A percentile compares a stretch with the other conserved stretches of the same genome.
Conservation (phyloP, 2,797 vertebrate species). For the Netta rufina region DNA sequence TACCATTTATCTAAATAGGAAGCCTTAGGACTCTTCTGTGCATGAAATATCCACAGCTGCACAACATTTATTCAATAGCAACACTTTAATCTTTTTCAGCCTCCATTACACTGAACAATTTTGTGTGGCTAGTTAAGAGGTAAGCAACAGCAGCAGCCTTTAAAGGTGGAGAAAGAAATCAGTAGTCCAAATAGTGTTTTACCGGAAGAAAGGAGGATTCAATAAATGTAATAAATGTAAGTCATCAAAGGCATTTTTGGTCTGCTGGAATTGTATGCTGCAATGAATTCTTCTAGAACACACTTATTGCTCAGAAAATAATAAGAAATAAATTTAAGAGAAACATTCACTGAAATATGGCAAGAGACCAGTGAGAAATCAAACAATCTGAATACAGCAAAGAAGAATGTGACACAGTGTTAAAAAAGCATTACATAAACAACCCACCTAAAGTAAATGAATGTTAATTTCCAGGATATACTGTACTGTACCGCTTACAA, state of each 20-base stretch:
- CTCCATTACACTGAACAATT: background rate
- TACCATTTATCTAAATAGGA: constrained; percentile 31
- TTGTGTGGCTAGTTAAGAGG: background rate
- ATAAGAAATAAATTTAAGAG: background rate
- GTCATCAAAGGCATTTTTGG: background rate
- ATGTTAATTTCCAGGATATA: background rate
- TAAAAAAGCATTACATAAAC: background rate
- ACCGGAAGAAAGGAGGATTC: background rate
- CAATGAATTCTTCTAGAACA: background rate
- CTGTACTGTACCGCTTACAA: background rate
- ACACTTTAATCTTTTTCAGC: background rate
- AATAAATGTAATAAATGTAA: background rate
- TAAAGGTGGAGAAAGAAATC: background rate
- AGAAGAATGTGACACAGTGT: background rate
- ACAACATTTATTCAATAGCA: background rate
- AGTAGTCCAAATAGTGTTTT: background rate
- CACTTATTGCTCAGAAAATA: background rate
- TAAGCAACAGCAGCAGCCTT: background rate
- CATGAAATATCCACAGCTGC: constrained; percentile 1
- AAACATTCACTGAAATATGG: background rate
- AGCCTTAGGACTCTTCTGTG: constrained; percentile 14
- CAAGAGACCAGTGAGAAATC: background rate
- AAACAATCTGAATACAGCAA: background rate
- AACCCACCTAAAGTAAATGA: background rate
- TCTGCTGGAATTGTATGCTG: background rate